Evolutionary conservation across 2,888 invertebrate genomes (phyloP), one percentile per base, ranked within the genome.

Genomic region (Parnassius mnemosyne): DNA sequence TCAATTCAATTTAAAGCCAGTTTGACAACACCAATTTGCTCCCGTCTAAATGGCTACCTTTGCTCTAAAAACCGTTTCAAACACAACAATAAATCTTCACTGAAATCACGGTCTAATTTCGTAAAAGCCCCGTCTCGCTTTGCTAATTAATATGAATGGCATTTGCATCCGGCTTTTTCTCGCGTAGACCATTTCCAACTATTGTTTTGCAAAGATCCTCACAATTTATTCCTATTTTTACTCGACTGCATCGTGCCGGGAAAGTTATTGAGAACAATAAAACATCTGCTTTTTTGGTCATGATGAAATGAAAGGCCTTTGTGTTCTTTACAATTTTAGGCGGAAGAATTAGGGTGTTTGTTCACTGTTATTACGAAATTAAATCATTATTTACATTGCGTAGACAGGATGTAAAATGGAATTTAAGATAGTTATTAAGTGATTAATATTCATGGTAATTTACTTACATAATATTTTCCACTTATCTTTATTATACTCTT

Each of bases 141-240:
- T 90, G 87, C 89, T 91, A 91, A 91, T 91, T 91, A 91, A 91
- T 90, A 91, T 90, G 90, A 90, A 91, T 90, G 86, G 90, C 88
- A 89, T 90, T 91, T 91, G 89, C 90, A 91, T 90, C 89, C 89
- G 87, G 90, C 88, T 91, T 90, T 90, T 90, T 90, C 91, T 90
- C 89, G 83, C 87, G 84, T 84, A 84, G 83, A 85, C 85, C 85
- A 84, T 89, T 90, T 86, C 87, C 87, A 89, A 91, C 90, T 91
- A 91, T 91, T 91, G 90, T 91, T 90, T 90, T 87, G 89, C 84
- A 84, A 87, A 89, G 89, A 91, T 89, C 81, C 88, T 87, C 85
- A 84, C 87, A 89, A 91, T 90, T 89, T 90, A 88, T 90, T 88
- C 77, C 80, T 80, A 85, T 84, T 89, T 89, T 89, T 86, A 87